These are phyloP conservation scores for Tiaroga cobitis DNA, from an alignment of 2,797 vertebrate genomes.

Conservation along the genomic window DNA sequence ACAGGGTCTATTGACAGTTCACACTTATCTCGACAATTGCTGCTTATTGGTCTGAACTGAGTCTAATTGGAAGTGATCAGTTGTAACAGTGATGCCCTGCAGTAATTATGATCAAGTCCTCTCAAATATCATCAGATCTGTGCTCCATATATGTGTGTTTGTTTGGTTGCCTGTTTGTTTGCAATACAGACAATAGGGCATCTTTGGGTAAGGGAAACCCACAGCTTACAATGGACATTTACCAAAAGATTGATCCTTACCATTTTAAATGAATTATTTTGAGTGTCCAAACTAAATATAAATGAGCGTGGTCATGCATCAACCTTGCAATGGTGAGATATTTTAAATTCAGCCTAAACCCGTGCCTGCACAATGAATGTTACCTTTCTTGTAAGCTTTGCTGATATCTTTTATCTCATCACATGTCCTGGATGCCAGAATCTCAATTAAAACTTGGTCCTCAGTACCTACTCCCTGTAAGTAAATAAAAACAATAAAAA, in stretches of 20 bases:
- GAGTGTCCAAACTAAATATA: not conserved
- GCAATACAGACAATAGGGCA: not conserved
- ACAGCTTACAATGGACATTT: not conserved
- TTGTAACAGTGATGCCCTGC: slow-evolving; percentile 49
- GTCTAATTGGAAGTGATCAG: slow-evolving; percentile 35
- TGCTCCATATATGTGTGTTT: slow-evolving; percentile 19
- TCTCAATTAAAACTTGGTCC: slow-evolving; percentile 91
- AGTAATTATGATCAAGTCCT: slow-evolving; percentile 62
- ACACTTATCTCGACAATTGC: slow-evolving; percentile 44
- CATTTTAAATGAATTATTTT: not conserved
- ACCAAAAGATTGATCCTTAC: not conserved
- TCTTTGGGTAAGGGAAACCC: slow-evolving; percentile 4
- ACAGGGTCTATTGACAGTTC: slow-evolving; percentile 61
- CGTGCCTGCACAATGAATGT: slow-evolving; percentile 20
- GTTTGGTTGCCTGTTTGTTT: slow-evolving; percentile 7
- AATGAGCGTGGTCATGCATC: not conserved
- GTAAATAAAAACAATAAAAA: not conserved
- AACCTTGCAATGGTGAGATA: not conserved
- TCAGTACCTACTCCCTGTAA: slow-evolving; percentile 90
- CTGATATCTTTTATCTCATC: slow-evolving; percentile 82
- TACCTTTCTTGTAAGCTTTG: slow-evolving; percentile 91
- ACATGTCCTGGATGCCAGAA: slow-evolving; percentile 90
- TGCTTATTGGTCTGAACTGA: slow-evolving; percentile 57
- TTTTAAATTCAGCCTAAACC: not conserved
- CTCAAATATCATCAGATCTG: slow-evolving; percentile 55